phyloP scores from a whole-genome alignment of 2,888 invertebrate genomes.

The Drosophila engyochracea region DNA sequence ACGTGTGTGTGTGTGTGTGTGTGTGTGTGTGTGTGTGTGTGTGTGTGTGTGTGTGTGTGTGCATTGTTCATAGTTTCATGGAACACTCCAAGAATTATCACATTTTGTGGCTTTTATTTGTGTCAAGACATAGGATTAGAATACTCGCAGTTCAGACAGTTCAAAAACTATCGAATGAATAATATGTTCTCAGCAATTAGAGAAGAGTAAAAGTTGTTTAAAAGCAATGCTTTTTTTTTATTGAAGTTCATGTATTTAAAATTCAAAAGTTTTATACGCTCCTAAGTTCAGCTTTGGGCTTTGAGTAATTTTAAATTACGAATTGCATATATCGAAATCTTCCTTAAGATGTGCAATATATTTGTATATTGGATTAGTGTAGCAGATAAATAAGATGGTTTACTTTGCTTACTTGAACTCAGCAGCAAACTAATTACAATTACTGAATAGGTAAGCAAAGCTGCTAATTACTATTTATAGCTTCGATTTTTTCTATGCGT shows the following conservation, averaged over 20 bases:
- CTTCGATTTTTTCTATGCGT: not conserved
- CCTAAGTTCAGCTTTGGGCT: not conserved
- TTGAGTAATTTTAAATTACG: not conserved
- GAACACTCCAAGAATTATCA: not conserved
- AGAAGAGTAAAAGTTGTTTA: not conserved
- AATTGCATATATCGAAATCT: not conserved
- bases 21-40: conserved; percentile 8
- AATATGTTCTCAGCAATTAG: not conserved
- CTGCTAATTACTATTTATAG: not conserved
- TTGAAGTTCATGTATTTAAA: not conserved
- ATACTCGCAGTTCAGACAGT: not conserved
- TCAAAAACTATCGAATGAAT: not conserved
- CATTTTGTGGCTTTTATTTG: conserved; percentile 20
- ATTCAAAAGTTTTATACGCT: not conserved
- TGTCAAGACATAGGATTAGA: conserved; percentile 6
- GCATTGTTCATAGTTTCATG: conserved; percentile 1
- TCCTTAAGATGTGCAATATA: not conserved
- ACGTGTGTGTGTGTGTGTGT: not conserved
- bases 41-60: conserved; percentile 24
- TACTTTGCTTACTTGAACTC: not conserved
- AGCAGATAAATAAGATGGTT: not conserved
- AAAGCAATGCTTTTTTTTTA: not conserved
- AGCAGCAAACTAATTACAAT: conserved; percentile 1
- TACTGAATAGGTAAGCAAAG: not conserved
- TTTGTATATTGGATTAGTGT: not conserved